Evolutionary conservation across 2,797 vertebrate species (phyloP).

Genomic region (Telmatherina bonti): DNA sequence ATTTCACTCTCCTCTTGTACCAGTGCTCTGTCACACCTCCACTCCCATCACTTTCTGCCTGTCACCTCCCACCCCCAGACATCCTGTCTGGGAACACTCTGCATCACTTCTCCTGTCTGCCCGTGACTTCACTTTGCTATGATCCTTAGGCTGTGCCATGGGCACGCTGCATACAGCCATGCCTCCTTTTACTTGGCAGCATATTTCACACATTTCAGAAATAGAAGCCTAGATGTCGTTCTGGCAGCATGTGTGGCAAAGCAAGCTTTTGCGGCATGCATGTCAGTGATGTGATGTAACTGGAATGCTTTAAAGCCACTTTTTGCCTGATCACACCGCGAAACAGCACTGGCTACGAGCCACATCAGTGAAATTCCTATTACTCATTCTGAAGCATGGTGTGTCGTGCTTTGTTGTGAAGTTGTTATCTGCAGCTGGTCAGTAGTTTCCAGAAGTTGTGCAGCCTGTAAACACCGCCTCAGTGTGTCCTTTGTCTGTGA

Average conservation of each 20-base stretch:
- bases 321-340: slow-evolving; percentile 9
- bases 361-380: slow-evolving; percentile 12
- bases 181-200: slow-evolving; percentile 55
- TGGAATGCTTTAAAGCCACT: slow-evolving; percentile 50
- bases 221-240: slow-evolving; percentile 65
- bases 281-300: slow-evolving; percentile 42
- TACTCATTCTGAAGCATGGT: slow-evolving; percentile 20
- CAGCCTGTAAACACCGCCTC: slow-evolving; percentile 20
- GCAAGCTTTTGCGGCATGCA: slow-evolving; percentile 26
- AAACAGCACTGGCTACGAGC: slow-evolving; percentile 12
- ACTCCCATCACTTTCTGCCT: slow-evolving; percentile 69
- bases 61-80: slow-evolving; percentile 76
- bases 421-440: slow-evolving; percentile 58
- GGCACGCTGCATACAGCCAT: slow-evolving; percentile 43
- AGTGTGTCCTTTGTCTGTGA: slow-evolving; percentile 63
- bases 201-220: slow-evolving; percentile 74
- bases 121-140: slow-evolving; percentile 58
- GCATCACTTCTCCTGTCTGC: slow-evolving; percentile 63
- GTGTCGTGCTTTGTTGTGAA: slow-evolving; percentile 13
- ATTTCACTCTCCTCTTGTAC: slow-evolving; percentile 64
- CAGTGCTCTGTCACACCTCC: slow-evolving; percentile 68
- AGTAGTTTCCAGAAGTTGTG: slow-evolving; percentile 30
- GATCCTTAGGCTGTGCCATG: slow-evolving; percentile 50
- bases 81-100: slow-evolving; percentile 73
- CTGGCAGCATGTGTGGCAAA: slow-evolving; percentile 36